Conservation (phyloP, 2,797 vertebrate species). For the Esox masquinongy region DNA sequence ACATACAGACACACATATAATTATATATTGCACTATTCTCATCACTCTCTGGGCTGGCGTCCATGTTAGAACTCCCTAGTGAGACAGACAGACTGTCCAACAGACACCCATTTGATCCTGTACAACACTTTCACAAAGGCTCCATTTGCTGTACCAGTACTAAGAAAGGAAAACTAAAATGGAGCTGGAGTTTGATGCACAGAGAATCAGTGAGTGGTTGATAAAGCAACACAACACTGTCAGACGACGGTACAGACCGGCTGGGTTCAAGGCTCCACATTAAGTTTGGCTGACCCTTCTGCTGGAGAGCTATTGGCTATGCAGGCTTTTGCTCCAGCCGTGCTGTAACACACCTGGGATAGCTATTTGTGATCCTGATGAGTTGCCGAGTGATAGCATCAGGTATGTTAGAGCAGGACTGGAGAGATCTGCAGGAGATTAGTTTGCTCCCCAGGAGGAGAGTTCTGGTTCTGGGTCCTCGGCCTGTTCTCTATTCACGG, state of each 20-base stretch:
- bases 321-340: slow-evolving; percentile 2
- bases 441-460: background rate
- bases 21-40: slow-evolving; percentile 65
- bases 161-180: slow-evolving; percentile 34
- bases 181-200: slow-evolving; percentile 12
- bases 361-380: background rate
- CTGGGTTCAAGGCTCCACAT: slow-evolving; percentile 32
- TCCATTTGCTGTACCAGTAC: slow-evolving; percentile 50
- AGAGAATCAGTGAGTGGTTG: slow-evolving; percentile 30
- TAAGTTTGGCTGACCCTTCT: slow-evolving; percentile 39
- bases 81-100: background rate
- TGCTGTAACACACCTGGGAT: background rate
- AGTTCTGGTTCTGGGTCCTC: background rate
- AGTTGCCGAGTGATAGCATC: background rate
- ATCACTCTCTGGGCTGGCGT: slow-evolving; percentile 24
- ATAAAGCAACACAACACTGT: slow-evolving; percentile 33
- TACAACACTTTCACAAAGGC: slow-evolving; percentile 19
- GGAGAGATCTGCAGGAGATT: background rate
- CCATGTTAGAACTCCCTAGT: slow-evolving; percentile 13
- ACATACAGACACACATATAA: slow-evolving; percentile 20
- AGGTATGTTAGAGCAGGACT: background rate
- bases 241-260: slow-evolving; percentile 18
- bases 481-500: slow-evolving; percentile 64
- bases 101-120: slow-evolving; percentile 5
- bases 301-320: slow-evolving; percentile 45